Evolutionary conservation across 2,113 vertebrate species (phyloP).

Genomic region (Acrocephalus arundinaceus): DNA sequence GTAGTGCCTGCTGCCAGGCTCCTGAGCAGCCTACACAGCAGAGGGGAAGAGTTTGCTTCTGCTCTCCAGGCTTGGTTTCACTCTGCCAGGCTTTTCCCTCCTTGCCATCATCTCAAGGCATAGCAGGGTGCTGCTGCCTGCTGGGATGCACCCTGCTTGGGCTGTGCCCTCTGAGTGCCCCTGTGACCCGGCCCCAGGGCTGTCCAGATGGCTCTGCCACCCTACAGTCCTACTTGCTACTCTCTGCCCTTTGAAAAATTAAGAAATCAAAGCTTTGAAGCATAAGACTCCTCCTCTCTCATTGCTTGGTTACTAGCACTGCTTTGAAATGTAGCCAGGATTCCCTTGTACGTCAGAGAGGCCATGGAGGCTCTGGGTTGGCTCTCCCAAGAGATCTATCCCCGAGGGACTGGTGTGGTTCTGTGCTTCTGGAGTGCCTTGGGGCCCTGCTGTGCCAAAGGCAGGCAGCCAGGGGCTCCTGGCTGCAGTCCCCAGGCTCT

Average conservation of each 20-base stretch:
- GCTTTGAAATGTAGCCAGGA: neutral
- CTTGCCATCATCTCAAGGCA: neutral
- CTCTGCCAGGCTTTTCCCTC: neutral
- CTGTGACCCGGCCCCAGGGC: neutral
- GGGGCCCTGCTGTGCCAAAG: fast-evolving
- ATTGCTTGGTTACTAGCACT: too few relatives aligned
- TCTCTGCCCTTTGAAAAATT: neutral
- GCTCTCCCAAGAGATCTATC: fast-evolving
- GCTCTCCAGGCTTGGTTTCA: neutral
- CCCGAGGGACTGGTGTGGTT: fast-evolving
- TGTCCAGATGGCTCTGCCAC: neutral
- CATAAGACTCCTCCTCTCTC: neutral
- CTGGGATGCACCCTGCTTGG: fast-evolving
- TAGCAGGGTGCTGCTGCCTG: neutral
- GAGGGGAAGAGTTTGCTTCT: neutral
- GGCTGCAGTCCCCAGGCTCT: too few relatives aligned
- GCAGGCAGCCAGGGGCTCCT: neutral
- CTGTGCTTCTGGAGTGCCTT: fast-evolving
- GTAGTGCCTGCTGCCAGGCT: neutral
- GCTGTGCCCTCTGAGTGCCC: neutral
- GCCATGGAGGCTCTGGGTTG: neutral
- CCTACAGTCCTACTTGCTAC: neutral
- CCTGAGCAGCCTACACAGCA: neutral
- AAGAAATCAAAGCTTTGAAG: neutral
- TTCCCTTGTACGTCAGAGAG: neutral